Conservation (phyloP, 2,888 invertebrate genomes). For the Melanostoma scalare region DNA sequence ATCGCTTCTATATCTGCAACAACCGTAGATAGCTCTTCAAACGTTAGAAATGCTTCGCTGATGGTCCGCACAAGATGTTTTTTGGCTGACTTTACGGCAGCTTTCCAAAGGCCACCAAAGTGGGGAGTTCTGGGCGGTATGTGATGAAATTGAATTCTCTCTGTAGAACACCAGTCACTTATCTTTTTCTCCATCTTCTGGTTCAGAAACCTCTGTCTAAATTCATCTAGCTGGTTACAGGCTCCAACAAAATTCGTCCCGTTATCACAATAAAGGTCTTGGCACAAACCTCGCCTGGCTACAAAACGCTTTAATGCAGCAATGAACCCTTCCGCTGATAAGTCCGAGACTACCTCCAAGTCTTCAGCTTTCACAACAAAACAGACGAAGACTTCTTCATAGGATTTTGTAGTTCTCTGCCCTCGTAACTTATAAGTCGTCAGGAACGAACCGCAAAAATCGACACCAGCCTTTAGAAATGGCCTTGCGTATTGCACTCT, state of each 20-base stretch:
- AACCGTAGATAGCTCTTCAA: slow-evolving; percentile 10
- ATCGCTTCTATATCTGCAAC: slow-evolving; percentile 5
- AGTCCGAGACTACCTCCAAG: slow-evolving; percentile 20
- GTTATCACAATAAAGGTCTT: slow-evolving; percentile 60
- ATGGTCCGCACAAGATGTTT: background rate
- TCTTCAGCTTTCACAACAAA: slow-evolving; percentile 45
- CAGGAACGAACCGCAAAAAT: slow-evolving; percentile 38
- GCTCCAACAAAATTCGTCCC: slow-evolving; percentile 71
- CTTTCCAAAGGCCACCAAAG: slow-evolving; percentile 64
- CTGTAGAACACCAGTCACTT: slow-evolving; percentile 38
- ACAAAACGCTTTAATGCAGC: slow-evolving; percentile 65
- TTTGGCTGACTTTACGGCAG: slow-evolving; percentile 30
- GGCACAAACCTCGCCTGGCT: slow-evolving; percentile 56
- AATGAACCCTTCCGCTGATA: slow-evolving; percentile 45
- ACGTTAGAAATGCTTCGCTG: background rate
- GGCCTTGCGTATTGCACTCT: slow-evolving; percentile 7
- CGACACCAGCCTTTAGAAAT: slow-evolving; percentile 4
- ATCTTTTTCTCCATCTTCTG: slow-evolving; percentile 39
- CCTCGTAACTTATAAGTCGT: background rate
- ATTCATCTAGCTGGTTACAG: slow-evolving; percentile 47
- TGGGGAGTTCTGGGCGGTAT: slow-evolving; percentile 64
- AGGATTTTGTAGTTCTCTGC: slow-evolving; percentile 16
- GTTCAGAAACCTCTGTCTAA: slow-evolving; percentile 43
- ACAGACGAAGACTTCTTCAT: slow-evolving; percentile 25
- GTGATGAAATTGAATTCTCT: slow-evolving; percentile 54